Evolutionary conservation across 37 sponge, comb jelly and placozoan species (phyloP), one percentile per base, ranked within the genome.

Genomic region (Diacarnus erythraeanus): DNA sequence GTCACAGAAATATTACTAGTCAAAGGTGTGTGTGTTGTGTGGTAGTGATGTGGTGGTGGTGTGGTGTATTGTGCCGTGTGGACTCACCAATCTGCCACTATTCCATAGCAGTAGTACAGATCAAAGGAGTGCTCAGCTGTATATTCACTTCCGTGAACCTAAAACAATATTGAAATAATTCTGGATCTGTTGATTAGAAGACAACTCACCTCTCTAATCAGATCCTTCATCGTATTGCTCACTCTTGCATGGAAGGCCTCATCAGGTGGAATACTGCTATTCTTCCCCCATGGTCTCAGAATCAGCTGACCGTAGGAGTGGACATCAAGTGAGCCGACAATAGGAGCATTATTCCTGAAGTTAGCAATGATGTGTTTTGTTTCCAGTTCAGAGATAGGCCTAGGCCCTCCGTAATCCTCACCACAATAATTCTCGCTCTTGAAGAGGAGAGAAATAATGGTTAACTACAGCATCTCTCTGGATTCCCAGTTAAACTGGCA

Each of bases 311-410:
- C 66, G 67, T 89, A 89, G 8, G 90, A 89, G 72, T 89, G 90
- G 85, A 85, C 84, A 64, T 89, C 90, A 23, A 89, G 84, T n/a
- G 85, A 76, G 1, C 90, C 90, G 34, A 89, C 64, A 44, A 84
- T 89, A 3, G 77, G 81, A 40, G 71, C 65, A 57, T 81, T 85
- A 25, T 54, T 30, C 51, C 81, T 56, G 72, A 77, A 88, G 74
- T 71, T 89, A 38, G 82, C 86, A 3, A 74, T 64, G 25, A 79
- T 85, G 60, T 79, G 47, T 30, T 82, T 75, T 29, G 78, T 76
- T 70, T 94, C 95, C 40, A 84, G 81, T 54, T 94, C 95, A 42
- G 95, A 94, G 12, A 56, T 87, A 9, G 86, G 75, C 31, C 42
- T 8, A 70, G 60, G 30, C n/a, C 95, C 95, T 68, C 79, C 89